Evolutionary conservation across 2,888 invertebrate genomes (phyloP).

Genomic region (Andrena haemorrhoa): DNA sequence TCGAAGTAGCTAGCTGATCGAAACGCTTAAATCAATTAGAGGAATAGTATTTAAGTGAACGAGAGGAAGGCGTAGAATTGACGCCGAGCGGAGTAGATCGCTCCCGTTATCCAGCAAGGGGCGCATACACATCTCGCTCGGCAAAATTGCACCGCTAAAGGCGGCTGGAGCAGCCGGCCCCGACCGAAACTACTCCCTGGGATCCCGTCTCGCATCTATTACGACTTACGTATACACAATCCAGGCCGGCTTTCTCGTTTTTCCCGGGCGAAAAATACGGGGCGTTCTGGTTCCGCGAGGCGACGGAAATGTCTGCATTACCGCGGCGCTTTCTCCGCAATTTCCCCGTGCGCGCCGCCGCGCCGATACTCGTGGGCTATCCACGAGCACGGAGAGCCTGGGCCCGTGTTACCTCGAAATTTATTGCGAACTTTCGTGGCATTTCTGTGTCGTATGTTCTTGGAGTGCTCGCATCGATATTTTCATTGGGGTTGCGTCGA

Average conservation of each 20-base stretch:
- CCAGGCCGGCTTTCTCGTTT: conserved; percentile 38
- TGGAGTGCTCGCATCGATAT: neutral
- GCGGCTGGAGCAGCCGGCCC: conserved; percentile 21
- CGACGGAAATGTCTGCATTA: conserved; percentile 55
- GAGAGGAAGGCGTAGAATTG: neutral
- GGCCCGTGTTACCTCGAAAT: conserved; percentile 9
- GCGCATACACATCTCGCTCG: conserved; percentile 48
- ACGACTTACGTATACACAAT: conserved; percentile 34
- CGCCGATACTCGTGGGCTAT: neutral
- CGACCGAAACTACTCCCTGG: conserved; percentile 46
- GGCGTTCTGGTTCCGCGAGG: conserved; percentile 39
- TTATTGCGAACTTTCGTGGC: conserved; percentile 13
- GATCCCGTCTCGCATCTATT: conserved; percentile 50
- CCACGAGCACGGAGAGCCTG: neutral
- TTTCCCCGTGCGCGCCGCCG: conserved; percentile 33
- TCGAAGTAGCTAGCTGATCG: too few species aligned
- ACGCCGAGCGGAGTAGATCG: neutral
- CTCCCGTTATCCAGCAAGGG: conserved; percentile 34
- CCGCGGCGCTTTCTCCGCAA: conserved; percentile 49
- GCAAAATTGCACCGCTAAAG: conserved; percentile 55
- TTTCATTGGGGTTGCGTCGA: neutral
- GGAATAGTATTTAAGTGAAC: conserved; percentile 5
- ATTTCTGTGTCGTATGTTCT: neutral
- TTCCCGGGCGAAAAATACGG: conserved; percentile 44
- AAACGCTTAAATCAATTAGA: too few species aligned